phyloP scores from a whole-genome alignment of 2,797 vertebrate species.

The Antrozous pallidus region DNA sequence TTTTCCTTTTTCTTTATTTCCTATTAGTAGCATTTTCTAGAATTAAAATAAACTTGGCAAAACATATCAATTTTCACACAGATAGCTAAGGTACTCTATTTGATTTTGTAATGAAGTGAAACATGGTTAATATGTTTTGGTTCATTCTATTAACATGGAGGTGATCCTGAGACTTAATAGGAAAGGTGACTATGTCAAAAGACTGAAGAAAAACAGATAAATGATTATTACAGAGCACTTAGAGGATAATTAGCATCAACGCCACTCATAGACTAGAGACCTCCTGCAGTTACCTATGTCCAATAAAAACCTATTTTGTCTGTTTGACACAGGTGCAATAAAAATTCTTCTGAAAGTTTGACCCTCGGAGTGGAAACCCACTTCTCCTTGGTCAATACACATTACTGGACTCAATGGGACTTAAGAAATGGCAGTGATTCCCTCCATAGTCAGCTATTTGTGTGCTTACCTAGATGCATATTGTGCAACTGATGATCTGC shows the following conservation, averaged over 20 bases:
- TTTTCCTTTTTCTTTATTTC: neutral
- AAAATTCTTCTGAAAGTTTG: conserved; percentile 58
- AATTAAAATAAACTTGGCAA: neutral
- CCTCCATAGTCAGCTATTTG: conserved; percentile 64
- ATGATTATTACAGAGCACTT: conserved; percentile 60
- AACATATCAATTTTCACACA: neutral
- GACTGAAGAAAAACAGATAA: conserved; percentile 67
- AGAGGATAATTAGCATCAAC: conserved; percentile 61
- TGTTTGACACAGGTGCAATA: conserved; percentile 65
- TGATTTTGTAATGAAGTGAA: neutral
- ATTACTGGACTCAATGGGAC: conserved; percentile 56
- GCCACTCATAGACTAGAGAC: conserved; percentile 62
- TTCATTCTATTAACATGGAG: conserved; percentile 29
- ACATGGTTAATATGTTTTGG: neutral
- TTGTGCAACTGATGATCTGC: conserved; percentile 21
- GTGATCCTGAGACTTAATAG: conserved; percentile 56
- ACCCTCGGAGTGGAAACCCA: conserved; percentile 54
- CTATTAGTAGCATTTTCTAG: neutral
- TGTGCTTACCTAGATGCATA: conserved; percentile 60
- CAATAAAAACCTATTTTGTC: conserved; percentile 65
- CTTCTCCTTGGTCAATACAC: conserved; percentile 67
- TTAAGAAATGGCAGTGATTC: conserved; percentile 70
- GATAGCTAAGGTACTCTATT: neutral
- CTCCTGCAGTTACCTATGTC: neutral
- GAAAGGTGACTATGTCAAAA: conserved; percentile 59